Evolutionary conservation across 2,888 invertebrate species (phyloP), one percentile per base, ranked within the genome.

Genomic region (Aphodius sticticus): DNA sequence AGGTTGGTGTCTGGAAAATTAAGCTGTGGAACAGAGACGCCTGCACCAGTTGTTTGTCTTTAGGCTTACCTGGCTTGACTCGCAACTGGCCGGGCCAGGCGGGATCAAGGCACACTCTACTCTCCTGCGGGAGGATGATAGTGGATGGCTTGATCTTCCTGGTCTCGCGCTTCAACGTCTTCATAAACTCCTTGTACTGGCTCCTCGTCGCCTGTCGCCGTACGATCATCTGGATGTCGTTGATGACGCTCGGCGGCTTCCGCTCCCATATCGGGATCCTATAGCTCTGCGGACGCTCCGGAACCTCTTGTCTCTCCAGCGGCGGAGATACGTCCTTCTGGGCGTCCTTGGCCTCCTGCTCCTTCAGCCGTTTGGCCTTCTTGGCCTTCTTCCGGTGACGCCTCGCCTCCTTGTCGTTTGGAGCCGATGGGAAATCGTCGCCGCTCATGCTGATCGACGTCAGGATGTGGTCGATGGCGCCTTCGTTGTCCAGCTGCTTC

Each of bases 191-290:
- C 35, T 36, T 77, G 69, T 81, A 81, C 16, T 81, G 81, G 15
- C 77, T 79, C n/a, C 77, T 72, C 15, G 81, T 81, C n/a, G 81
- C 81, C 69, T 81, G 81, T 9, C 77, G 76, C 69, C 79, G 78
- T 35, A 81, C 81, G 16, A 78, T 81, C 69, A 79, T 71, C 71
- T 81, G 81, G 9, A 79, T 78, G 16, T 81, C 81, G 53, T 81
- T 78, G 36, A 81, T 81, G 16, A 81, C 77, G 69, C 81, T 81
- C 5, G 81, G 81, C 1, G 79, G 81, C 7, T 78, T 78, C 35
- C 81, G 35, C n/a, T 81, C 77, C 81, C 81, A 79, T 16, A 81
- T 79, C 53, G 79, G 81, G 16, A 81, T 77, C 75, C 69, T 77
- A 6, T 16, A 16, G 15, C 70, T 70, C 26, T 26, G 16, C 3